phyloP scores from a whole-genome alignment of 1,140 invertebrate species.

The Wasmannia auropunctata region DNA sequence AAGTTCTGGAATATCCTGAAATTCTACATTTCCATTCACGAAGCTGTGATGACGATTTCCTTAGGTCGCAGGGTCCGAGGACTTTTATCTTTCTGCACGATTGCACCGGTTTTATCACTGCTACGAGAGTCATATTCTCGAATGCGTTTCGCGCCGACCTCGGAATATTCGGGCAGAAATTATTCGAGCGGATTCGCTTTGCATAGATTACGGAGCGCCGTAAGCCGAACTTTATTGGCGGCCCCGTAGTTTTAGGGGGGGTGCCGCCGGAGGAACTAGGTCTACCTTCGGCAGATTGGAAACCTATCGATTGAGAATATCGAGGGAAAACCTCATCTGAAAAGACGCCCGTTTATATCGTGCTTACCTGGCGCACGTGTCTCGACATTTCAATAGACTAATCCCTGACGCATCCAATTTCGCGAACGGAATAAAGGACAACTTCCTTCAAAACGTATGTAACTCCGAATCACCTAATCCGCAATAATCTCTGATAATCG shows the following conservation, averaged over 20 bases:
- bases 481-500: not conserved
- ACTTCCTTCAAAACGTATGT: not conserved
- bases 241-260: conserved; percentile 25
- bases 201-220: conserved; percentile 41
- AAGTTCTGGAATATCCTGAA: not conserved
- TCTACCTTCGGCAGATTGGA: conserved; percentile 33
- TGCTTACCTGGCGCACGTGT: conserved; percentile 38
- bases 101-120: conserved; percentile 15
- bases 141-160: not conserved
- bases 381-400: conserved; percentile 14
- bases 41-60: conserved; percentile 6
- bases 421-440: not conserved
- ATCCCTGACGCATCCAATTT: conserved; percentile 21
- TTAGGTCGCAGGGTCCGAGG: not conserved
- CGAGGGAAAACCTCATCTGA: conserved; percentile 4
- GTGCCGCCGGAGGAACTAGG: conserved; percentile 14
- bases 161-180: conserved; percentile 37
- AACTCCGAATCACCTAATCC: not conserved
- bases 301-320: conserved; percentile 31
- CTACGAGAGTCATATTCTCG: conserved; percentile 21
- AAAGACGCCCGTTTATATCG: conserved; percentile 3
- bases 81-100: conserved; percentile 35
- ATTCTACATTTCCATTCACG: not conserved
- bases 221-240: conserved; percentile 56
- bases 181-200: conserved; percentile 51